Evolutionary conservation across 2,113 vertebrate species (phyloP).

Genomic region (Gopherus evgoodei): DNA sequence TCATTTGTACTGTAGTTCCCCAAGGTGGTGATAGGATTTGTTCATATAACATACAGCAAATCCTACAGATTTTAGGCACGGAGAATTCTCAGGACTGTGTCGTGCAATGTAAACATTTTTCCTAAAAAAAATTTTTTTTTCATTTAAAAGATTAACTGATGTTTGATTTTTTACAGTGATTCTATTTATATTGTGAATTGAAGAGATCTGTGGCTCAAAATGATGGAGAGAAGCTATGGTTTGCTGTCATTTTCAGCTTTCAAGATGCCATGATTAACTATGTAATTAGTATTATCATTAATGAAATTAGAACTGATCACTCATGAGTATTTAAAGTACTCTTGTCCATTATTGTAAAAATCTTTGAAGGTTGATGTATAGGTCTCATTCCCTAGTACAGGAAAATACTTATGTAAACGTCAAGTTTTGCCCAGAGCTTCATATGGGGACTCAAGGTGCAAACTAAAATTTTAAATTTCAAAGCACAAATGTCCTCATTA

Average conservation of each 20-base stretch:
- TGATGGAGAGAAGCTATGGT: neutral
- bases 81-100: neutral
- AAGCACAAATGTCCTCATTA: neutral
- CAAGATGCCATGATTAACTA: conserved; percentile 65
- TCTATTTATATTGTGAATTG: neutral
- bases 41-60: neutral
- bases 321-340: conserved; percentile 25
- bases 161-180: neutral
- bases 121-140: neutral
- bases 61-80: neutral
- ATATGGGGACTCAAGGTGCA: neutral
- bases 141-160: neutral
- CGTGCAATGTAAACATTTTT: neutral
- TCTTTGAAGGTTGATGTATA: conserved; percentile 48
- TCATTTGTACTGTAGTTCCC: neutral
- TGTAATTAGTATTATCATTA: conserved; percentile 62
- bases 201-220: conserved; percentile 1
- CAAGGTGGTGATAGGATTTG: neutral
- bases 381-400: neutral
- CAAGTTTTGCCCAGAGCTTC: neutral
- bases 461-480: conserved; percentile 18
- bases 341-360: conserved; percentile 19
- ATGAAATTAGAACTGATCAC: conserved; percentile 42
- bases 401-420: neutral
- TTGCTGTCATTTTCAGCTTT: conserved; percentile 48